Base-by-base conservation (phyloP, 2,888 invertebrate genomes). In the Pandemis corylana region DNA sequence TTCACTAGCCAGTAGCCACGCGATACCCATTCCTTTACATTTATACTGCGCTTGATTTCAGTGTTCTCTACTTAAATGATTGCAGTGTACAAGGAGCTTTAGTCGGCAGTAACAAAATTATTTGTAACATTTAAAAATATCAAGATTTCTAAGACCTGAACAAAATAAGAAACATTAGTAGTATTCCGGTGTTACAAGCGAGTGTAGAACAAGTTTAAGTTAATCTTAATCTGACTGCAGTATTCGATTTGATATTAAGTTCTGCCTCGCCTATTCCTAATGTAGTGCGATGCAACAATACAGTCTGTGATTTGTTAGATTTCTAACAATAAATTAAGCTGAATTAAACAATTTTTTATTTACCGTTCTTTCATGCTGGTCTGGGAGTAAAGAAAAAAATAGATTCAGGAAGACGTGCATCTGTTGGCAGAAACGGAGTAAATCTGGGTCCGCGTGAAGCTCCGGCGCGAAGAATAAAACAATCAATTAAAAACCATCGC, bases 271-370 rank as follows among this genome's bases (percentile, higher is more conserved):
- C 51, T 15, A 36, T 79, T 74, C 75, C 66, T 76, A 64, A 28
- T 44, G 78, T 82, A 82, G 83, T 85, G 84, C 81, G 85, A 83
- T 82, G 82, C 78, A 83, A 85, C 77, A 79, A 83, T 80, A 84
- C 79, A 83, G 84, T 85, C 92, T 92, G 92, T 92, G 92, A 92
- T 93, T 88, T 88, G 84, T 85, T 90, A 89, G 87, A 86, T 81
- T 78, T 82, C 81, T 87, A 88, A 85, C 81, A 89, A 87, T 89
- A 89, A 87, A 90, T 76, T 87, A 87, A 89, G 84, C 82, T 83
- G 79, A 87, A 81, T 71, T 76, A 69, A 67, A 76, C 73, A 20
- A 61, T 77, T 28, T 79, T 76, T 82, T 65, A 75, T 66, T 66
- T 49, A 36, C 28, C 28, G 4, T 56, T 56, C 7, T 5, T 6